Evolutionary conservation across 1,140 invertebrate genomes (phyloP).

Genomic region (Drosophila seguyi): DNA sequence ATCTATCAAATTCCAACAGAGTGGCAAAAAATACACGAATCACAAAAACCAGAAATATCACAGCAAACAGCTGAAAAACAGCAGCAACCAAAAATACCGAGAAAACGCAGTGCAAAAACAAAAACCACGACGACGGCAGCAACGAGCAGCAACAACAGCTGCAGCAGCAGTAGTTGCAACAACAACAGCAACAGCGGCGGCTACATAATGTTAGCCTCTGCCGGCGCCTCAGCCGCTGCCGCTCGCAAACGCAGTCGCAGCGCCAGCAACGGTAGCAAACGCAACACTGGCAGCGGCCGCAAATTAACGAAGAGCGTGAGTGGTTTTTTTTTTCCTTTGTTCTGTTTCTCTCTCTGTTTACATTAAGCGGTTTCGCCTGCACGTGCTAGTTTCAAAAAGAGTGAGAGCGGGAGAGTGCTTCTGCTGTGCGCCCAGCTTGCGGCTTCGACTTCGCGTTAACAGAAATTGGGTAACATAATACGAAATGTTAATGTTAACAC

Average conservation of each 20-base stretch:
- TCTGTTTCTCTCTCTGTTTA: conserved; percentile 68
- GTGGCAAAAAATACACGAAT: conserved; percentile 2
- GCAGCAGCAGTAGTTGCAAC: conserved; percentile 23
- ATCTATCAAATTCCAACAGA: conserved; percentile 1
- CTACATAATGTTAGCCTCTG: conserved; percentile 70
- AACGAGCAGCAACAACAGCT: conserved; percentile 25
- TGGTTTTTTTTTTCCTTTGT: conserved; percentile 44
- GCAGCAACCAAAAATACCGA: conserved; percentile 14
- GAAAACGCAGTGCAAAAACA: conserved; percentile 9
- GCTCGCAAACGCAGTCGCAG: conserved; percentile 73
- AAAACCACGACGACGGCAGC: conserved; percentile 26
- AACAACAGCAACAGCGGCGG: conserved; percentile 31
- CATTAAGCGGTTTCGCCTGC: conserved; percentile 62
- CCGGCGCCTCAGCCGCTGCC: conserved; percentile 50
- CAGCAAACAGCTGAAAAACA: conserved; percentile 18
- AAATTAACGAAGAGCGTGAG: conserved; percentile 80
- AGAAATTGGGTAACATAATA: conserved; percentile 51
- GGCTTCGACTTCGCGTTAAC: conserved; percentile 39
- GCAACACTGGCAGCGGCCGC: conserved; percentile 68
- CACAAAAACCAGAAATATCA: neutral
- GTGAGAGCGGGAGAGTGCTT: conserved; percentile 6
- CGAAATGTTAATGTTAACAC: conserved; percentile 50
- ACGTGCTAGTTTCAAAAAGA: conserved; percentile 55
- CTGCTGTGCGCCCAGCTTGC: conserved; percentile 65
- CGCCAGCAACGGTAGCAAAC: conserved; percentile 70